These are phyloP conservation scores for Halictus ligatus DNA, from an alignment of 2,888 invertebrate genomes.

Conservation along the genomic window DNA sequence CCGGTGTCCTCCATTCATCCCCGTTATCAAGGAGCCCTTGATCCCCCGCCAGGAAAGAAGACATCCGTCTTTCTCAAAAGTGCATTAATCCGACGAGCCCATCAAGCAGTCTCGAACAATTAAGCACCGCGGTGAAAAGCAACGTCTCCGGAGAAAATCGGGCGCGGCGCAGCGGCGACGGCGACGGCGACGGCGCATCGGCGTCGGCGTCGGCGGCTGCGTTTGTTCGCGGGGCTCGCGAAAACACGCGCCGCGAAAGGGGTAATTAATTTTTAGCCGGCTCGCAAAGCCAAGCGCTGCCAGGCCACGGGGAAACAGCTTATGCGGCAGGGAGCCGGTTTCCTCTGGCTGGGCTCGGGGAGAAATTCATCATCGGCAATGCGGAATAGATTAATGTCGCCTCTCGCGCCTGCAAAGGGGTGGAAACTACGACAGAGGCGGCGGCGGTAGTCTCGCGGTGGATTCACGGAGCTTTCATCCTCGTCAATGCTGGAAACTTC, in stretches of 20 bases:
- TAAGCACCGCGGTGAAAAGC: conserved; percentile 12
- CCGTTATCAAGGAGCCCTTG: background rate
- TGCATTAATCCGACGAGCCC: conserved; percentile 3
- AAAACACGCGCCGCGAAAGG: background rate
- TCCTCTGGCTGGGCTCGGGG: conserved; percentile 32
- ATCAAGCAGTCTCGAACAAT: background rate
- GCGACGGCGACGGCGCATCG: background rate
- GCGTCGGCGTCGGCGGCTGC: background rate
- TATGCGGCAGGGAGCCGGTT: conserved; percentile 28
- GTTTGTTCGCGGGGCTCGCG: background rate
- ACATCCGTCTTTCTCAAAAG: conserved; percentile 12
- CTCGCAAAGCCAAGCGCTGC: conserved; percentile 24
- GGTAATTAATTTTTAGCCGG: conserved; percentile 55
- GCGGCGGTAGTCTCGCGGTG: background rate
- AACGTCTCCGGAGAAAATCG: background rate
- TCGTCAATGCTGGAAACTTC: conserved; percentile 72
- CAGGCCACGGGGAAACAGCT: conserved; percentile 49
- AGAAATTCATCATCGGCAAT: conserved; percentile 66
- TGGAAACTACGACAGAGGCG: background rate
- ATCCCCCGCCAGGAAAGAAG: background rate
- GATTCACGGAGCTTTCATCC: conserved; percentile 50
- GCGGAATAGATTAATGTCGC: conserved; percentile 69
- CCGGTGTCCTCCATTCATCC: background rate
- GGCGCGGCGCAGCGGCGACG: background rate
- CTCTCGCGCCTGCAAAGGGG: conserved; percentile 31